Percentiles rank a stretch among this genome's conserved stretches.
phyloP scores from a whole-genome alignment of 2,888 invertebrate species.

The Eucera pruinosa region DNA sequence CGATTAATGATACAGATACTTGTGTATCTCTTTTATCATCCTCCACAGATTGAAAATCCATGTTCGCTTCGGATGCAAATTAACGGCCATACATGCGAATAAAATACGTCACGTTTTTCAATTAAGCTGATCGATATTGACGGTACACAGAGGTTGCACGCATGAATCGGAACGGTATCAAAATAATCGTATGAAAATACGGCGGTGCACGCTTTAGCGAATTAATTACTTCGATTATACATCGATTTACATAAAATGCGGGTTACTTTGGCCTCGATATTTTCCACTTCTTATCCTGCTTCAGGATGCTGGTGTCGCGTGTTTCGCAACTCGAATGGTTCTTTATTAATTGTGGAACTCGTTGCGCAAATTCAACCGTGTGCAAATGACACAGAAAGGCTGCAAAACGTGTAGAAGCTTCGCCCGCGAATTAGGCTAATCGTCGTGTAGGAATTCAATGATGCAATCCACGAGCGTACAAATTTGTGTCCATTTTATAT shows the following conservation, averaged over 20 bases:
- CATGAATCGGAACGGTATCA: not conserved
- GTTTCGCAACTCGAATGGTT: not conserved
- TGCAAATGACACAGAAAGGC: no score
- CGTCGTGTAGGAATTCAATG: not conserved
- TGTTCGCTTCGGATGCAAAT: not conserved
- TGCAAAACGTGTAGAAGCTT: no score
- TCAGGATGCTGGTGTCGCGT: not conserved
- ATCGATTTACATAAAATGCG: constrained; percentile 31
- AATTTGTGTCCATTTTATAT: no score
- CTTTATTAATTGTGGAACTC: not conserved
- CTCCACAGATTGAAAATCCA: not conserved
- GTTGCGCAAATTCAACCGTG: not conserved
- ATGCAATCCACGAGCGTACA: not conserved
- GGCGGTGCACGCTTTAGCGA: not conserved
- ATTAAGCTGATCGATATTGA: not conserved
- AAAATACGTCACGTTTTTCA: not conserved
- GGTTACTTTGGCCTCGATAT: constrained; percentile 36
- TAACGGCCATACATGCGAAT: not conserved
- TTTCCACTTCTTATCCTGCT: constrained; percentile 16
- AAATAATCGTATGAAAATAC: constrained; percentile 4
- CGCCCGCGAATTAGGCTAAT: not conserved
- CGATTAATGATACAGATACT: not conserved
- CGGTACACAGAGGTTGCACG: not conserved
- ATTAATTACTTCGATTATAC: constrained; percentile 32
- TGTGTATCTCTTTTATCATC: not conserved